A percentile compares a stretch with the other conserved stretches of the same genome.
phyloP scores from a whole-genome alignment of 2,113 vertebrate species.

The Scytalopus superciliaris region DNA sequence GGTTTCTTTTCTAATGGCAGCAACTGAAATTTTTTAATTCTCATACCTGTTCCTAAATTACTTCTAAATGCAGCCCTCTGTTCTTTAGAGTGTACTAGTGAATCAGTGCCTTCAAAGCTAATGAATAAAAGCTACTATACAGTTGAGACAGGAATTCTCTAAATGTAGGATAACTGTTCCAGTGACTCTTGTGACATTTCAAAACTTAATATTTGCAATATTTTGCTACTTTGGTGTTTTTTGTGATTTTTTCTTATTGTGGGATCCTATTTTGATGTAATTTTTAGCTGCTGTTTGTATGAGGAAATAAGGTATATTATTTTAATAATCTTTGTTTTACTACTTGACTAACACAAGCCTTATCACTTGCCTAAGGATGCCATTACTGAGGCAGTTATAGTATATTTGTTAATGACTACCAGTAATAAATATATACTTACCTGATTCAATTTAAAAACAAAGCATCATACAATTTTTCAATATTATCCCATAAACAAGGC shows the following conservation, averaged over 20 bases:
- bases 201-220: neutral
- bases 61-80: neutral
- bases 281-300: constrained; percentile 56
- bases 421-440: neutral
- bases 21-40: neutral
- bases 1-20: neutral
- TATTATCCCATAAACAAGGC: neutral
- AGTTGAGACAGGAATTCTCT: constrained; percentile 9
- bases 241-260: constrained; percentile 40
- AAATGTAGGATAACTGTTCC: neutral
- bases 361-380: constrained; percentile 29
- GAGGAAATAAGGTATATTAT: constrained; percentile 54
- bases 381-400: neutral
- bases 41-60: neutral
- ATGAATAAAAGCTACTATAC: constrained; percentile 21
- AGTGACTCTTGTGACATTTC: neutral
- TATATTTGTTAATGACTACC: neutral
- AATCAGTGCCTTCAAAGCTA: constrained; percentile 46
- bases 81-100: constrained; percentile 24
- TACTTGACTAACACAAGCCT: constrained; percentile 28
- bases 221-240: constrained; percentile 16
- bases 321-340: constrained; percentile 50
- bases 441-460: constrained; percentile 16
- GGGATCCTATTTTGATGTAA: constrained; percentile 28
- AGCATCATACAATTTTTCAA: neutral